Base-by-base conservation (phyloP, 92 coral and sea anemone genomes). In the Palythoa grandis region DNA sequence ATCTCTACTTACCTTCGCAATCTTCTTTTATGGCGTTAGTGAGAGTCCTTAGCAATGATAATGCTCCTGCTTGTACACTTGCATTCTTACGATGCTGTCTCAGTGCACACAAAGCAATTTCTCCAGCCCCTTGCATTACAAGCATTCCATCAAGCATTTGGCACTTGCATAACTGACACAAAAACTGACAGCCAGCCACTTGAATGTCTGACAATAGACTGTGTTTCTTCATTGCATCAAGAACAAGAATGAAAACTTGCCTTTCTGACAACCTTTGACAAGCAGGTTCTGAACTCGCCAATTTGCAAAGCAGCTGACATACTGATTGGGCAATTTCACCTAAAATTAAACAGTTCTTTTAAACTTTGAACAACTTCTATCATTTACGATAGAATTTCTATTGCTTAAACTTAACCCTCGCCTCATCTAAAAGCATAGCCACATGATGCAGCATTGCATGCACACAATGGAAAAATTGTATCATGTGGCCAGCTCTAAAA, bases 181-280 rank as follows among this genome's bases (percentile, higher is more conserved):
- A 56, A 58, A 93, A 88, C n/a, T 78, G 82, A 84, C 92, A 87
- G 2, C 92, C 92, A 58, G 77, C 83, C 60, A 47, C 70, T 69
- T 93, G 96, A 17, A 91, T 87, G 11, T 88, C 92, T 29, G 79
- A 53, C 66, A 39, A 29, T 1, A 89, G 84, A 12, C 78, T 71
- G 58, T 93, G 92, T 37, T 80, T 89, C 70, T 82, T 87, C 94
- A 93, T 91, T 57, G 76, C 90, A 39, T 91, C 85, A 43, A 89
- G 69, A 56, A 90, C 89, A 58, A 87, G 91, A 7, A 68, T 57
- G 11, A 92, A 83, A 39, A 80, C 76, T 74, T 88, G 58, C 23
- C 87, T 86, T 7, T 87, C 69, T 4, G 86, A 80, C 80, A 91
- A 69, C 19, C 68, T 54, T 1, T 47, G 56, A 19, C 93, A 91